A percentile compares a stretch with the other conserved stretches of the same genome.
Evolutionary conservation across 2,888 invertebrate genomes (phyloP).

Genomic region (Drosophila testacea): DNA sequence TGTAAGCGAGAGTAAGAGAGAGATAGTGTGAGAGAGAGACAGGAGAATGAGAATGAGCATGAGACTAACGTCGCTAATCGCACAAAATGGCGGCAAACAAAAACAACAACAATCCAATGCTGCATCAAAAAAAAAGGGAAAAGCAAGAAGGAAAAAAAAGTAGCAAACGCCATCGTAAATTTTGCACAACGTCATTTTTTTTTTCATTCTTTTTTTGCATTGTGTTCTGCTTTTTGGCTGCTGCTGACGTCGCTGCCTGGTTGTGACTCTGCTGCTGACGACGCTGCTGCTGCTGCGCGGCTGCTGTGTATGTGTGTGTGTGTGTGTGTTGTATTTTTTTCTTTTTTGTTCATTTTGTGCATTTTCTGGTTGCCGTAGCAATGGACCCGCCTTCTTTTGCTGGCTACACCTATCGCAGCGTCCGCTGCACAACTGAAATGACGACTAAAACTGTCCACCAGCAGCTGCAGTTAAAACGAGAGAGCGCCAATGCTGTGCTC

Average conservation of each 20-base stretch:
- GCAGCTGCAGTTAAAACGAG: slow-evolving; percentile 36
- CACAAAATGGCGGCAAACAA: slow-evolving; percentile 75
- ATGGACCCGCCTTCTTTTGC: slow-evolving; percentile 83
- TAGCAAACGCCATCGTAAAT: slow-evolving; percentile 51
- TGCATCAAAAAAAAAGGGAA: slow-evolving; percentile 13
- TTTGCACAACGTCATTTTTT: slow-evolving; percentile 60
- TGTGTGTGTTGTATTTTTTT: slow-evolving; percentile 27
- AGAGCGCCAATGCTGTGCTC: background rate
- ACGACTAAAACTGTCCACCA: slow-evolving; percentile 44
- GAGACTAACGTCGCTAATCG: slow-evolving; percentile 66
- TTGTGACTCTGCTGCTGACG: no score
- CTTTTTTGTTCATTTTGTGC: slow-evolving; percentile 19
- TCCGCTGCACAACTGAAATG: slow-evolving; percentile 62
- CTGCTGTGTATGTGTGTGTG: slow-evolving; percentile 36
- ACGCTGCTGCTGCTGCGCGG: slow-evolving; percentile 6
- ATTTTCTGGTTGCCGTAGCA: slow-evolving; percentile 73
- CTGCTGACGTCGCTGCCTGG: slow-evolving; percentile 18
- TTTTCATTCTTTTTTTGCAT: slow-evolving; percentile 14
- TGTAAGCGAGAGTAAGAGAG: slow-evolving; percentile 40
- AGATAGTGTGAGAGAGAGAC: slow-evolving; percentile 6
- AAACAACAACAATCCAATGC: slow-evolving; percentile 7
- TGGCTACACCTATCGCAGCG: slow-evolving; percentile 81
- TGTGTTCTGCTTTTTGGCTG: slow-evolving; percentile 15
- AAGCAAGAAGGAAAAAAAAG: slow-evolving; percentile 15
- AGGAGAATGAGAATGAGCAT: slow-evolving; percentile 7